phyloP scores from a whole-genome alignment of 2,113 vertebrate genomes.

The Hippocampus zosterae region DNA sequence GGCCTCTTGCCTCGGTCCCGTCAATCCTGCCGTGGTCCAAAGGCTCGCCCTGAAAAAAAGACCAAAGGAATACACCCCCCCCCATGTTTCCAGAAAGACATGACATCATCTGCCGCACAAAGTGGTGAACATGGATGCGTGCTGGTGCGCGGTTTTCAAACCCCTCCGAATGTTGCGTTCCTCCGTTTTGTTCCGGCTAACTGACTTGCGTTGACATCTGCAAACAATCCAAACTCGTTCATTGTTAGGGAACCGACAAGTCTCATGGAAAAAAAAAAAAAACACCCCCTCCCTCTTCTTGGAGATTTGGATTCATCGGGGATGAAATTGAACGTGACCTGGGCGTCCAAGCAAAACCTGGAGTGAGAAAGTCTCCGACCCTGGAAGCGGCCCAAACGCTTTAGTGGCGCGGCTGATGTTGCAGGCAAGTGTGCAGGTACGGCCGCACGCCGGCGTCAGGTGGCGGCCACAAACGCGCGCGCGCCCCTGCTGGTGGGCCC shows the following conservation, averaged over 20 bases:
- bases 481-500: slow-evolving; percentile 24
- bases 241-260: neutral
- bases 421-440: slow-evolving; percentile 37
- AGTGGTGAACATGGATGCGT: slow-evolving; percentile 53
- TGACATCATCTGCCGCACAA: slow-evolving; percentile 72
- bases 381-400: too few relatives aligned
- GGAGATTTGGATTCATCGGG: too few relatives aligned
- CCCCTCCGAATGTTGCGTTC: slow-evolving; percentile 23
- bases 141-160: slow-evolving; percentile 12
- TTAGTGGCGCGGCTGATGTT: neutral
- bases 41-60: slow-evolving; percentile 67
- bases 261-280: too few relatives aligned
- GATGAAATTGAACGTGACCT: too few relatives aligned
- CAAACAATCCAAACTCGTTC: slow-evolving; percentile 6
- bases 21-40: slow-evolving; percentile 59
- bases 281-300: too few relatives aligned
- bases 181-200: neutral
- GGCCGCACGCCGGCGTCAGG: slow-evolving; percentile 47
- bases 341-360: too few relatives aligned
- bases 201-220: slow-evolving; percentile 1
- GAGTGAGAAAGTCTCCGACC: too few relatives aligned
- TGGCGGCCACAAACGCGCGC: slow-evolving; percentile 8
- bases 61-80: slow-evolving; percentile 63
- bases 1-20: slow-evolving; percentile 64
- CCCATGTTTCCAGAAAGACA: slow-evolving; percentile 66